A percentile compares a stretch with the other conserved stretches of the same genome.
Conservation (phyloP, 2,797 vertebrate genomes). For the Chloroceryle amazona region DNA sequence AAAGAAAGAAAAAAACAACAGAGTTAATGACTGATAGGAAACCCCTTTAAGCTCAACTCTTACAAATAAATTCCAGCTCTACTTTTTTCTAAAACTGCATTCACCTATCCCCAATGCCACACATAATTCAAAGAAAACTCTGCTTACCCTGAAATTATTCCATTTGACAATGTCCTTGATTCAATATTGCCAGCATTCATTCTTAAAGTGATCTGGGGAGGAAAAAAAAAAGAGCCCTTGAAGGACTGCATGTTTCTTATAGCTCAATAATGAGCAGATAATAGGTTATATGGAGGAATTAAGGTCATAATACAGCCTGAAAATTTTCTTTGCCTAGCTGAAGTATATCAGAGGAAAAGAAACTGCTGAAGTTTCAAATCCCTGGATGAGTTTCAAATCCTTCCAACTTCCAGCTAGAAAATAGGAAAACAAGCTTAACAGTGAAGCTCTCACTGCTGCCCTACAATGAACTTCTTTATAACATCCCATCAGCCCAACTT, state of each 20-base stretch:
- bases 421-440: conserved; percentile 37
- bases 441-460: neutral
- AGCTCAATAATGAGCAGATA: conserved; percentile 45
- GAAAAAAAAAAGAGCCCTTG: neutral
- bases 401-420: conserved; percentile 31
- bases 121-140: neutral
- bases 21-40: neutral
- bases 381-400: conserved; percentile 55
- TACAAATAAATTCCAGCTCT: neutral
- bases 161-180: neutral
- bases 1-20: neutral
- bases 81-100: neutral
- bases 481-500: neutral
- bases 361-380: conserved; percentile 66
- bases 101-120: neutral
- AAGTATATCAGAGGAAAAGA: conserved; percentile 29
- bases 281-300: conserved; percentile 49
- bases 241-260: conserved; percentile 31
- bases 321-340: conserved; percentile 19
- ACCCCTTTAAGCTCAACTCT: neutral
- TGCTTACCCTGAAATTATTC: neutral
- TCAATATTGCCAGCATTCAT: neutral
- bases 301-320: conserved; percentile 52
- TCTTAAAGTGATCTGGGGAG: conserved; percentile 10
- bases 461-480: neutral